Evolutionary conservation across 2,888 invertebrate species (phyloP), one percentile per base, ranked within the genome.

Genomic region (Zootermopsis nevadensis): DNA sequence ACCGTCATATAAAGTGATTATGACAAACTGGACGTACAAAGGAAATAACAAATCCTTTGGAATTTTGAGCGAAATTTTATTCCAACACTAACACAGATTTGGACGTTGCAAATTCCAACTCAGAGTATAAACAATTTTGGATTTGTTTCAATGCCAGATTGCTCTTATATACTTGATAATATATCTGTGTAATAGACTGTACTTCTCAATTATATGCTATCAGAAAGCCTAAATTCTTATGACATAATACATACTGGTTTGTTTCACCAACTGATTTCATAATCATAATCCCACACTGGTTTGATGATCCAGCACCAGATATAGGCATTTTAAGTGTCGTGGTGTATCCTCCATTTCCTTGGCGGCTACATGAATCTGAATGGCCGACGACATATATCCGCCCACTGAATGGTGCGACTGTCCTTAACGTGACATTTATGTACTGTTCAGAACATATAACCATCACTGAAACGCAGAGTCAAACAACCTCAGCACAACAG

Each of bases 351-450:
- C 92, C 90, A 83, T 90, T 89, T 42, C 94, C 93, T 88, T 91
- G 90, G 22, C 93, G 92, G 85, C 93, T 92, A 89, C 97, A 97
- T 12, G 91, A 89, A 86, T 95, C 95, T 0, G 95, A 94, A 87
- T 94, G 94, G 24, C 95, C 96, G 86, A 93, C 94, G 83, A 95
- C 95, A 88, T 97, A 97, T 86, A 97, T 91, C 82, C 95, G 93
- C 0, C 97, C 97, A 67, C 88, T 87, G 86, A 92, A 92, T 1
- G 90, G 89, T n/a, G 89, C 89, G 77, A 87, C 89, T 31, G 92
- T 91, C 67, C 87, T 88, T 69, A 92, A 88, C 42, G 89, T 93
- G 82, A 97, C 92, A 42, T 93, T 89, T 92, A 97, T 93, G 85
- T 93, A 92, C 6, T 92, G 90, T 53, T 93, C 92, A n/a, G 93